Base-by-base conservation (phyloP, 2,888 invertebrate genomes). In the Harpalus rufipes region DNA sequence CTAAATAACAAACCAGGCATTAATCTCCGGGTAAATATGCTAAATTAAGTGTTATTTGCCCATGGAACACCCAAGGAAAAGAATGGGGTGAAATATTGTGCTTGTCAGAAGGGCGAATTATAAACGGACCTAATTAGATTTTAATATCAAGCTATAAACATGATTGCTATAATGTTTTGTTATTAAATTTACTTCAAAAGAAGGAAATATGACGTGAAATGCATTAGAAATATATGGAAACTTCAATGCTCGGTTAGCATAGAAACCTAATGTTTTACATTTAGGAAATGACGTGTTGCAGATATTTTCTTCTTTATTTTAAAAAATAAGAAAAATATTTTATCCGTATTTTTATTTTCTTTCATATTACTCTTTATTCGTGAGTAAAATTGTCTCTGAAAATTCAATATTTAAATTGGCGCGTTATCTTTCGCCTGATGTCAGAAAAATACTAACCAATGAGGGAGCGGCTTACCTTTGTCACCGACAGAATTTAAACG, bases 21-120 rank as follows among this genome's bases (percentile, higher is more conserved):
- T 72, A 68, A 82, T 72, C 72, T 74, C 68, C 51, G 32, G 58
- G 44, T 56, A 74, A 59, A 76, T 74, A 83, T 83, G 83, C 58
- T 74, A 83, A 83, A 74, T 74, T 83, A 74, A 61, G 59, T 59
- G 59, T 32, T 32, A 72, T 74, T 83, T 41, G 74, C 56, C 39
- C 16, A 7, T n/a, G 3, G 16, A 7, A 44, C 72, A 44, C 72
- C 41, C 59, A 59, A 18, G 14, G 12, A 12, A n/a, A 68, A 68
- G 65, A 32, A 14, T 10, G 16, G 18, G 16, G 10, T 10, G 16
- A 74, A 10, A 44, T 74, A 12, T 74, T 44, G 12, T 25, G 25
- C 63, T n/a, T 68, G 32, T 25, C 63, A 63, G 63, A 14, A 32
- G 14, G 68, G 68, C n/a, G 12, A 39, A 32, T 68, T 59, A 16